Evolutionary conservation across 2,888 invertebrate species (phyloP).

Genomic region (Trichacis sp.): DNA sequence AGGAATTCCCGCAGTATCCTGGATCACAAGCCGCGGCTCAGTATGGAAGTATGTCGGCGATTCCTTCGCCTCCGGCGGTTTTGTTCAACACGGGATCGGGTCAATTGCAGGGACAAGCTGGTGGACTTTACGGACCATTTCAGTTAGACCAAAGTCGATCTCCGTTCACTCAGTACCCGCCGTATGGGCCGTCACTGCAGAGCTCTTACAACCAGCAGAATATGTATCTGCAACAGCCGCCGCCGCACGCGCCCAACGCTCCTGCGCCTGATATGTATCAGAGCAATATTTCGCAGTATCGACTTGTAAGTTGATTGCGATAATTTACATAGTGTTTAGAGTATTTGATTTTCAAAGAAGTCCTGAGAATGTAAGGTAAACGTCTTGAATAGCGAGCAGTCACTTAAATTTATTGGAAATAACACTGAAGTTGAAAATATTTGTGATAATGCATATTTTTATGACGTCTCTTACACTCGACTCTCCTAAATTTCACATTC

Average conservation of each 20-base stretch:
- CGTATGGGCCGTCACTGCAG: constrained; percentile 77
- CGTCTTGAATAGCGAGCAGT: too few relatives aligned
- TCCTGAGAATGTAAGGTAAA: too few relatives aligned
- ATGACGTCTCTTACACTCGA: too few relatives aligned
- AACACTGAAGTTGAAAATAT: too few relatives aligned
- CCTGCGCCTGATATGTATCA: constrained; percentile 80
- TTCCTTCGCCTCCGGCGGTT: constrained; percentile 88
- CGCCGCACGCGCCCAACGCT: constrained; percentile 72
- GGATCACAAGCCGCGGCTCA: constrained; percentile 71
- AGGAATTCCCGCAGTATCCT: constrained; percentile 67
- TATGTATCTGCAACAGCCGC: constrained; percentile 70
- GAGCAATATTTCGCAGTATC: constrained; percentile 74
- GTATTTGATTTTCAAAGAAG: too few relatives aligned
- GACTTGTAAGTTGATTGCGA: constrained; percentile 66
- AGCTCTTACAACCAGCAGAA: constrained; percentile 71
- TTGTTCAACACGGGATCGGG: constrained; percentile 82
- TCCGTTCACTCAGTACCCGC: constrained; percentile 82
- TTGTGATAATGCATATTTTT: too few relatives aligned
- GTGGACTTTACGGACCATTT: constrained; percentile 86
- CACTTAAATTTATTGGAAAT: too few relatives aligned
- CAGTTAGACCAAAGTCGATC: constrained; percentile 82
- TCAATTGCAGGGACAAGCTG: constrained; percentile 76
- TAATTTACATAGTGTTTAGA: too few relatives aligned
- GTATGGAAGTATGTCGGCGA: constrained; percentile 84
- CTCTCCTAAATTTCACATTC: too few relatives aligned